These are phyloP conservation scores for Steatornis caripensis DNA, from an alignment of 2,113 vertebrate genomes.

Conservation along the genomic window DNA sequence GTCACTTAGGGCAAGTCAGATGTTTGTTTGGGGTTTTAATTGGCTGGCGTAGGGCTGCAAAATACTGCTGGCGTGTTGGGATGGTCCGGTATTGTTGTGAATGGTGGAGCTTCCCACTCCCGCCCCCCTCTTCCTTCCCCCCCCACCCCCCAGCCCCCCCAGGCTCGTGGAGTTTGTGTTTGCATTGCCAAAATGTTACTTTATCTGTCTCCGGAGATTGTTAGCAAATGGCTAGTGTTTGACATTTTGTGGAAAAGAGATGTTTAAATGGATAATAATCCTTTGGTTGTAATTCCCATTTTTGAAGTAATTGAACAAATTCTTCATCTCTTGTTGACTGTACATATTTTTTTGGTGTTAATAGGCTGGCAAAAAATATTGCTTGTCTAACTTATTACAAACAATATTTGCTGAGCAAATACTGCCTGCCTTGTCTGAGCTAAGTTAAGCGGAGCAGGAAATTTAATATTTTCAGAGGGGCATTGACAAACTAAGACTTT, in stretches of 20 bases:
- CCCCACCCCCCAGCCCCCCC: not conserved
- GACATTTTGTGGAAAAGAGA: conserved; percentile 47
- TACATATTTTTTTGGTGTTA: conserved; percentile 44
- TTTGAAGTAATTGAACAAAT: conserved; percentile 41
- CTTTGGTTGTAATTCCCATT: conserved; percentile 44
- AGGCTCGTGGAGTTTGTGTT: conserved; percentile 20
- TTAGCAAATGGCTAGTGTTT: conserved; percentile 33
- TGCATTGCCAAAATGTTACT: conserved; percentile 52
- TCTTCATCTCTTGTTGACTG: conserved; percentile 47
- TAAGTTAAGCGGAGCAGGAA: conserved; percentile 62
- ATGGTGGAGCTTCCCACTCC: not conserved
- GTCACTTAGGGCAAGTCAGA: not conserved
- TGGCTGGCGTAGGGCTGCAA: not conserved
- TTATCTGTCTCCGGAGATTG: conserved; percentile 29
- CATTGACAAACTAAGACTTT: conserved; percentile 41
- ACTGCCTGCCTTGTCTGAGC: conserved; percentile 47
- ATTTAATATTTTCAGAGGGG: conserved; percentile 48
- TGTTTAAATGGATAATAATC: conserved; percentile 53
- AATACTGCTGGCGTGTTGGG: not conserved
- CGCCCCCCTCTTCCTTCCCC: no score
- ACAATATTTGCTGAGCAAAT: conserved; percentile 66
- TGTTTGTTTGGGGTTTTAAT: conserved; percentile 24
- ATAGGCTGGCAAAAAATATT: conserved; percentile 48
- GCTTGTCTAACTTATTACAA: conserved; percentile 49
- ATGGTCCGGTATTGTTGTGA: conserved; percentile 18